These are phyloP conservation scores for Gouania willdenowi DNA, from an alignment of 2,797 vertebrate species.

Conservation along the genomic window DNA sequence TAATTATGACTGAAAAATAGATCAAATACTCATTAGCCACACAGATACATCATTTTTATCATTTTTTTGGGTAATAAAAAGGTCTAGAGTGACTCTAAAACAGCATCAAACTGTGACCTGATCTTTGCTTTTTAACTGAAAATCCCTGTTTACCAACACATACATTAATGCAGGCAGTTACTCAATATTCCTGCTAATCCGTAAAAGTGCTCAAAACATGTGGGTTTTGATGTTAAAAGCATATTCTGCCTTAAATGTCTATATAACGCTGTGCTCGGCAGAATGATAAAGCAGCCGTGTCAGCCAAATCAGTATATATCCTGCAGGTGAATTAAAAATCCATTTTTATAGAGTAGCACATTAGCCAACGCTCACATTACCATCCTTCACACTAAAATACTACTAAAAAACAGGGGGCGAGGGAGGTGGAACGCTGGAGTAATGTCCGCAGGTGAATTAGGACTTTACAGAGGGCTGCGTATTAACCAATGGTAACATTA, in stretches of 20 bases:
- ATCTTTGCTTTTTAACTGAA: background rate
- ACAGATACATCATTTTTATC: too few species aligned
- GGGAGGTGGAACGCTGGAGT: slow-evolving; percentile 17
- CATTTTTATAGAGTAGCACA: slow-evolving; percentile 61
- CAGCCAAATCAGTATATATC: slow-evolving; percentile 40
- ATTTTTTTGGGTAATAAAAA: too few species aligned
- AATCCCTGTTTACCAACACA: slow-evolving; percentile 3
- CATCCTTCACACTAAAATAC: slow-evolving; percentile 52
- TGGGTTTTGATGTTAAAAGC: slow-evolving; percentile 1
- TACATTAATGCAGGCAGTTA: background rate
- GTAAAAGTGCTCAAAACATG: background rate
- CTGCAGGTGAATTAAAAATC: slow-evolving; percentile 64
- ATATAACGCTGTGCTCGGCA: slow-evolving; percentile 38
- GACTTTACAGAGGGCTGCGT: slow-evolving; percentile 40
- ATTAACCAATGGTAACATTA: slow-evolving; percentile 53
- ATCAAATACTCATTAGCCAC: too few species aligned
- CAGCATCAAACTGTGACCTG: too few species aligned
- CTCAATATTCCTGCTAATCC: background rate
- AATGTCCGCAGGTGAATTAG: slow-evolving; percentile 54
- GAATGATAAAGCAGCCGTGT: slow-evolving; percentile 28
- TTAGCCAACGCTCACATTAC: slow-evolving; percentile 62
- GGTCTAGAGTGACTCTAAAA: too few species aligned
- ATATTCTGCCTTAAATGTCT: slow-evolving; percentile 21
- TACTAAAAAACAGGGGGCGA: slow-evolving; percentile 17
- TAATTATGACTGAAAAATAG: too few species aligned